Conservation (phyloP, 2,797 vertebrate genomes). For the Scomberomorus guttatus region DNA sequence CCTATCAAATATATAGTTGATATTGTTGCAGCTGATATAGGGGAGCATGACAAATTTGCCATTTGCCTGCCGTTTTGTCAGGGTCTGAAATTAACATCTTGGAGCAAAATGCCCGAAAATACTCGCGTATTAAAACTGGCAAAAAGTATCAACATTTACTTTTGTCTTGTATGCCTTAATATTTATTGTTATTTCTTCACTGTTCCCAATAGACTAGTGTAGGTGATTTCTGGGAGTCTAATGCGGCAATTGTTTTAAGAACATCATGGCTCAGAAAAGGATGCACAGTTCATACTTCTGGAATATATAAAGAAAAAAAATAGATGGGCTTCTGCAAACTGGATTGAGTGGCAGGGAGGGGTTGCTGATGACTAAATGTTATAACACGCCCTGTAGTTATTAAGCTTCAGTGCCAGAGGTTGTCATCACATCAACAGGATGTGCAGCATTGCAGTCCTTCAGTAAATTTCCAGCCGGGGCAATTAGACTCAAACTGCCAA, state of each 20-base stretch:
- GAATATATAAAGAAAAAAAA: neutral
- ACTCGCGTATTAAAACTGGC: neutral
- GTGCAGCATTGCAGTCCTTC: constrained; percentile 37
- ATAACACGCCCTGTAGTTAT: constrained; percentile 35
- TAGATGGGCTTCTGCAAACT: neutral
- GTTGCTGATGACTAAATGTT: constrained; percentile 44
- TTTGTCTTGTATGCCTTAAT: too few relatives aligned
- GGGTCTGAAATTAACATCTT: neutral
- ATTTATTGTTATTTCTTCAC: neutral
- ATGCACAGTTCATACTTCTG: neutral
- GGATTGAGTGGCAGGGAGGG: constrained; percentile 11
- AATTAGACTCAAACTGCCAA: neutral
- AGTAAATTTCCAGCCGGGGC: constrained; percentile 42
- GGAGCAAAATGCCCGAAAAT: neutral
- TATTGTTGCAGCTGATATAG: too few relatives aligned
- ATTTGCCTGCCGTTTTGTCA: neutral
- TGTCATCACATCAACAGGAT: constrained; percentile 29
- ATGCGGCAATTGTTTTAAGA: neutral
- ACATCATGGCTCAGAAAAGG: constrained; percentile 4
- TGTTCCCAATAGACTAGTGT: accelerated
- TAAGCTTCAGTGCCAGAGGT: neutral
- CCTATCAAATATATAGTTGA: neutral
- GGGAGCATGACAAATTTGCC: neutral
- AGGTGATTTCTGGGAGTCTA: neutral
- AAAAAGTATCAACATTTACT: too few relatives aligned